Evolutionary conservation across 2,113 vertebrate genomes (phyloP), one percentile per base, ranked within the genome.

Genomic region (Passer montanus): DNA sequence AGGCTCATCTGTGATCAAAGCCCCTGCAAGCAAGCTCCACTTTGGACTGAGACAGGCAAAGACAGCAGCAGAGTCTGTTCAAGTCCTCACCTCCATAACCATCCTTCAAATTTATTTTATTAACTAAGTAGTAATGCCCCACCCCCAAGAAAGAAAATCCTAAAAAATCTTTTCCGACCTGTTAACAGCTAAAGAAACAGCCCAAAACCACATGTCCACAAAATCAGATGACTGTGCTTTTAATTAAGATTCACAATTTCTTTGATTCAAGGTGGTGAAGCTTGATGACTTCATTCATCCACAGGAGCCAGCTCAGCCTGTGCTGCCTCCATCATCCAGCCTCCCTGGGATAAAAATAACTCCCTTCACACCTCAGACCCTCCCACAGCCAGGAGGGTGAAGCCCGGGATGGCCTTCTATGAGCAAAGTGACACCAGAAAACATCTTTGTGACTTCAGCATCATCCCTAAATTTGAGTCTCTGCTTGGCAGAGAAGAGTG

Each of bases 191-290:
- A 86, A 88, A 97, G 94, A 97, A 97, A 96, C 79, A 90, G 95
- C 81, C 88, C 93, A 79, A 87, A 97, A 96, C 95, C 97, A 97
- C 87, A 68, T 95, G 88, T 91, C 93, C 84, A 79, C 94, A 94
- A 97, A 96, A 73, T 74, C 88, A 95, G 91, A 69, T 3, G 2
- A 97, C 94, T 94, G 90, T 88, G 52, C 94, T 97, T 97, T 96
- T 97, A 98, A 98, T 97, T 97, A 97, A 96, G 93, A 97, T 91
- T 92, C 97, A 95, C 96, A 97, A 86, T 72, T 92, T 84, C 23
- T 94, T 92, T 96, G 92, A 93, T 62, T 52, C 92, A 88, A 97
- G 58, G 84, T 56, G 70, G 84, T 76, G 93, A 95, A 52, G 84
- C 76, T 96, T 81, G 97, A 97, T 96, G 87, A 70, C 31, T 76